Evolutionary conservation across 2,888 invertebrate genomes (phyloP).

Genomic region (Acrobeloides nanus): DNA sequence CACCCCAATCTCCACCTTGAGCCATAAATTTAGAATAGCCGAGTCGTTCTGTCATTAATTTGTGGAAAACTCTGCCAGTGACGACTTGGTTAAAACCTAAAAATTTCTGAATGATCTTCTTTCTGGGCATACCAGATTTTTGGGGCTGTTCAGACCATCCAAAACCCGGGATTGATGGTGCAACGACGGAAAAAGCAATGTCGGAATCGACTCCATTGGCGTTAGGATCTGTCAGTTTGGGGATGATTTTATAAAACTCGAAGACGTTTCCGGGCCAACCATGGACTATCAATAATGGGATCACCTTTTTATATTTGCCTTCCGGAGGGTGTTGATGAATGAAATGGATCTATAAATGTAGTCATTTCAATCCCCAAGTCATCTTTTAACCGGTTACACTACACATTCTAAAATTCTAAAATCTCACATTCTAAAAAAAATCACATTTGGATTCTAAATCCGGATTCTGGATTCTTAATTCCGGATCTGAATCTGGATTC

Average conservation of each 20-base stretch:
- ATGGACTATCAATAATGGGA: constrained; percentile 69
- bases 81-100: constrained; percentile 11
- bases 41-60: constrained; percentile 10
- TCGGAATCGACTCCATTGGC: constrained; percentile 16
- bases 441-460: no score
- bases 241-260: constrained; percentile 67
- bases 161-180: constrained; percentile 57
- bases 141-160: constrained; percentile 9
- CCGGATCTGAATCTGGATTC: no score
- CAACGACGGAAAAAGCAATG: constrained; percentile 54
- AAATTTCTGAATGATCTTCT: neutral
- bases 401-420: no score
- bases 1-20: constrained; percentile 15
- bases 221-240: constrained; percentile 60
- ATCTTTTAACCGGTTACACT: no score
- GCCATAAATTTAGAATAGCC: constrained; percentile 14
- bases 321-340: constrained; percentile 64
- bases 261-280: constrained; percentile 78
- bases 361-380: no score
- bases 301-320: constrained; percentile 54
- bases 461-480: no score
- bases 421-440: no score
- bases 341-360: constrained; percentile 70
- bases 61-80: constrained; percentile 11
- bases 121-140: constrained; percentile 6